These are phyloP conservation scores for Pheosia gnoma DNA, from an alignment of 2,888 invertebrate species.

Conservation along the genomic window DNA sequence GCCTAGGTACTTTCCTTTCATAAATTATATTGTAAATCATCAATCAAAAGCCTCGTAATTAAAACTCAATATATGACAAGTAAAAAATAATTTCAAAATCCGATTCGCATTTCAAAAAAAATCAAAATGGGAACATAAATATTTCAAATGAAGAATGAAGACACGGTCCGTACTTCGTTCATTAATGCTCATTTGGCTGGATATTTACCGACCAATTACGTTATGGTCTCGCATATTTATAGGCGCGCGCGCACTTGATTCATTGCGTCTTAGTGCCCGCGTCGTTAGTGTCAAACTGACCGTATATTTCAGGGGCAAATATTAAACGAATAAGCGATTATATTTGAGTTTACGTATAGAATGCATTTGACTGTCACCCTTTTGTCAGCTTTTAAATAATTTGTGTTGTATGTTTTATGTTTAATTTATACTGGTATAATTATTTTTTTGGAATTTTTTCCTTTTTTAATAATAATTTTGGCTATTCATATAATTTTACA, in stretches of 20 bases:
- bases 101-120: slow-evolving; percentile 53
- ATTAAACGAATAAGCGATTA: slow-evolving; percentile 35
- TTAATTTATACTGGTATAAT: too few relatives aligned
- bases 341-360: slow-evolving; percentile 21
- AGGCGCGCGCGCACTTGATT: slow-evolving; percentile 56
- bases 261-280: slow-evolving; percentile 54
- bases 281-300: slow-evolving; percentile 65
- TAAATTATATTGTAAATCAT: too few relatives aligned
- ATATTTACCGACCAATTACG: slow-evolving; percentile 78
- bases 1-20: too few relatives aligned
- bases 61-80: slow-evolving; percentile 1
- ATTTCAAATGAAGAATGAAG: slow-evolving; percentile 68
- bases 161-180: slow-evolving; percentile 56
- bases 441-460: too few relatives aligned
- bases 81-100: slow-evolving; percentile 38
- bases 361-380: slow-evolving; percentile 8
- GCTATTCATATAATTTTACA: too few relatives aligned
- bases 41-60: slow-evolving; percentile 1
- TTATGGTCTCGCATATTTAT: slow-evolving; percentile 67
- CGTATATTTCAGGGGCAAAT: slow-evolving; percentile 54
- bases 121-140: slow-evolving; percentile 62
- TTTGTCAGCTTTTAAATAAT: slow-evolving; percentile 4
- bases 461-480: too few relatives aligned
- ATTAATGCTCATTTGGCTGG: slow-evolving; percentile 70
- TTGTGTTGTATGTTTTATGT: background rate